Base-by-base conservation (phyloP, 2,113 vertebrate genomes). In the Heterotilapia buettikoferi region DNA sequence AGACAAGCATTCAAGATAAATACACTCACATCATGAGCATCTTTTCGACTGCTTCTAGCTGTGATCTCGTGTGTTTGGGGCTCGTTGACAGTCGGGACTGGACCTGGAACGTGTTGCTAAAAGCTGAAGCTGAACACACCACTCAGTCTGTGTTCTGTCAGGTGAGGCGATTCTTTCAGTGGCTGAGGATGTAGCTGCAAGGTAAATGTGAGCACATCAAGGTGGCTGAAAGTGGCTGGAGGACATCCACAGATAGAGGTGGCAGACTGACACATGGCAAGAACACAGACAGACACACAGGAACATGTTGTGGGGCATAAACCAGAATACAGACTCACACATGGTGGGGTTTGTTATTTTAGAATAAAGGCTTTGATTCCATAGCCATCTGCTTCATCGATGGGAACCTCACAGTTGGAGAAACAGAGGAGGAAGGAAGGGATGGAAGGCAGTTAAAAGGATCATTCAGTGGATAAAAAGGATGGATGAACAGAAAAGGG, bases 351-450 rank as follows among this genome's bases (percentile, higher is more conserved):
- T 76, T 47, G 14, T 76, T 47, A 26, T 76, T 47, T 47, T 76
- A 18, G 38, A 24, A 0, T 76, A 61, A 61, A 61, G 14, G 57
- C 7, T 59, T 0, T 59, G 56, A 3, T 0, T 59, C 56, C 56
- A 33, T 10, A 61, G 29, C 19, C 92, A 91, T 91, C 92, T 94
- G 92, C 83, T 82, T 73, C 66, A 79, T 84, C 4, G 6, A 66
- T 84, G 40, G 50, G 80, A 86, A 59, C 21, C 76, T 71, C 82
- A 73, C 1, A 53, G n/a, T 12, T 0, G 40, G 43, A 84, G 68
- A 86, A 45, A 45, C 83, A 59, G 16, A 50, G 40, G 5, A 36
- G 40, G 31, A 9, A 21, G 0, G 21, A 52, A 10, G 81, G 18
- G 11, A 24, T 13, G 56, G 6, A 61, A 14, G 24, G 24, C 54